Conservation (phyloP, 2,113 vertebrate species). For the Genyomyrus donnyi region DNA sequence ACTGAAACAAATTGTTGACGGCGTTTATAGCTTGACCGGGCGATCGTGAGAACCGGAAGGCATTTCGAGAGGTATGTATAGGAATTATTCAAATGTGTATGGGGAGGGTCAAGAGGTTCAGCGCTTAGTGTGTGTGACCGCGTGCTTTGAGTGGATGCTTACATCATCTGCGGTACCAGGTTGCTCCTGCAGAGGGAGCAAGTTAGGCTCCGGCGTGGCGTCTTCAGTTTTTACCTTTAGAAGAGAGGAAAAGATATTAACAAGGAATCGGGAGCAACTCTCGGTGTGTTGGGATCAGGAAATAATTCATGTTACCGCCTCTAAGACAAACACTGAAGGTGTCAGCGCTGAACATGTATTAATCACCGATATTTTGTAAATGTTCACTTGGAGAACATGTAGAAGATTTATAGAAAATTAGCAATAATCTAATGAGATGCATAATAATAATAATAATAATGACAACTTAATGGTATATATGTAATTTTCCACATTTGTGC, state of each 20-base stretch:
- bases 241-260: not conserved
- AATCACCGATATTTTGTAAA: not conserved
- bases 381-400: not conserved
- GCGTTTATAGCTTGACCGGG: not conserved
- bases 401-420: not conserved
- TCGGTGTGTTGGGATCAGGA: not conserved
- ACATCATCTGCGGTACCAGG: constrained; percentile 2
- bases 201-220: not conserved
- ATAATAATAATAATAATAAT: not conserved
- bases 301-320: not conserved
- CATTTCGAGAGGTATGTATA: not conserved
- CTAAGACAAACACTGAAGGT: not conserved
- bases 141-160: not conserved
- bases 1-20: not conserved
- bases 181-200: constrained; percentile 14
- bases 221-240: not conserved
- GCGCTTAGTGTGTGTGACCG: not conserved
- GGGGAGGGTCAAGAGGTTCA: not conserved
- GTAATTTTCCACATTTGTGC: not conserved
- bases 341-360: not conserved
- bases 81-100: not conserved
- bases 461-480: not conserved
- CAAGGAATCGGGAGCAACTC: not conserved
- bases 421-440: not conserved
- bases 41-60: not conserved